Percentiles rank a stretch among this genome's conserved stretches.
These are phyloP conservation scores for Hypotaenidia philippensis DNA, from an alignment of 2,797 vertebrate species.

Conservation along the genomic window DNA sequence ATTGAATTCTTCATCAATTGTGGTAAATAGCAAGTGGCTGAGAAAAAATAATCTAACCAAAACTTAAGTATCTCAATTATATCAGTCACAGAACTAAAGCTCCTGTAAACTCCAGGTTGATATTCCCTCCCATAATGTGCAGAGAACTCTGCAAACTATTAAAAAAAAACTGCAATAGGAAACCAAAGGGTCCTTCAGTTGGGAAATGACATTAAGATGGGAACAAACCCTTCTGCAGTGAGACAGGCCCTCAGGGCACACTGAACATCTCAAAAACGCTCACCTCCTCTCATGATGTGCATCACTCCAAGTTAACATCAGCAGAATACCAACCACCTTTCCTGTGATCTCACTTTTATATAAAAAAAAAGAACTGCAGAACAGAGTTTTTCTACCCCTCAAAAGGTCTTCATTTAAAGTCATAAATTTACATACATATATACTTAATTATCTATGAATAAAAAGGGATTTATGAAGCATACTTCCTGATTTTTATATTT, in stretches of 20 bases:
- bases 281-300: background rate
- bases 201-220: background rate
- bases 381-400: background rate
- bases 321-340: background rate
- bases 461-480: background rate
- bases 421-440: background rate
- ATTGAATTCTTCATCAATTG: background rate
- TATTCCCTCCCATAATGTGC: rapidly evolving
- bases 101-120: background rate
- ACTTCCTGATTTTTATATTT: background rate
- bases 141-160: background rate
- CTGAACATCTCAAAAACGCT: background rate
- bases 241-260: background rate
- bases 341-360: background rate
- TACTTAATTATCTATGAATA: conserved; percentile 7
- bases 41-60: background rate
- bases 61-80: background rate
- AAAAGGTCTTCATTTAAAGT: background rate
- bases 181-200: background rate
- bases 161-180: background rate
- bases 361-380: background rate
- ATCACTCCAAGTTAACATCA: background rate
- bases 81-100: background rate
- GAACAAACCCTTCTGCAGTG: background rate
- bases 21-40: background rate